phyloP scores from a whole-genome alignment of 2,797 vertebrate species.

The Mastacembelus armatus region DNA sequence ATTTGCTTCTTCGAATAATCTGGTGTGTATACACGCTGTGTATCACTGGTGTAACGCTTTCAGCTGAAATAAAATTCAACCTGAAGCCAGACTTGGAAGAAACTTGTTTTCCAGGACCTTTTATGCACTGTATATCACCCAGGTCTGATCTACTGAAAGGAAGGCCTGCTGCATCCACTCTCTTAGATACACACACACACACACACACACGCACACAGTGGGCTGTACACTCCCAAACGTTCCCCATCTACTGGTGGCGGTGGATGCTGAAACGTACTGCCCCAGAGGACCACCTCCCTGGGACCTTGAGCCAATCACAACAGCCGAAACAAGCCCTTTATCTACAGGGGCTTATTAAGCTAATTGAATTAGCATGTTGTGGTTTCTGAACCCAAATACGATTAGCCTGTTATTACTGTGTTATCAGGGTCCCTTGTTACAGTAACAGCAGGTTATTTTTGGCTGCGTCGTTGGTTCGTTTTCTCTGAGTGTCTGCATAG shows the following conservation, averaged over 20 bases:
- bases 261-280: conserved; percentile 56
- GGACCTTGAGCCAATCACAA: conserved; percentile 79
- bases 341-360: conserved; percentile 87
- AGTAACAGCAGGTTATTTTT: conserved; percentile 83
- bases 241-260: conserved; percentile 74
- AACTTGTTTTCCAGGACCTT: neutral
- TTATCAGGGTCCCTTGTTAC: conserved; percentile 84
- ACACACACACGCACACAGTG: conserved; percentile 17
- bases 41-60: neutral
- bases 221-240: conserved; percentile 31
- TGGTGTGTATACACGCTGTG: conserved; percentile 18
- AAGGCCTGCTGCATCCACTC: too few relatives aligned
- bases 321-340: conserved; percentile 82
- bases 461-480: conserved; percentile 65
- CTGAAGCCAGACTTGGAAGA: neutral
- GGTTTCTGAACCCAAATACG: conserved; percentile 87
- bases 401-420: conserved; percentile 86
- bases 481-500: conserved; percentile 33
- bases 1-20: conserved; percentile 30
- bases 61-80: too few relatives aligned
- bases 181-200: neutral
- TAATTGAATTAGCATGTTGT: conserved; percentile 88
- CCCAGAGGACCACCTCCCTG: conserved; percentile 77
- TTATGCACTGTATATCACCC: neutral
- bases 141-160: too few relatives aligned